Evolutionary conservation across 2,113 vertebrate genomes (phyloP).

Genomic region (Triplophysa rosa): DNA sequence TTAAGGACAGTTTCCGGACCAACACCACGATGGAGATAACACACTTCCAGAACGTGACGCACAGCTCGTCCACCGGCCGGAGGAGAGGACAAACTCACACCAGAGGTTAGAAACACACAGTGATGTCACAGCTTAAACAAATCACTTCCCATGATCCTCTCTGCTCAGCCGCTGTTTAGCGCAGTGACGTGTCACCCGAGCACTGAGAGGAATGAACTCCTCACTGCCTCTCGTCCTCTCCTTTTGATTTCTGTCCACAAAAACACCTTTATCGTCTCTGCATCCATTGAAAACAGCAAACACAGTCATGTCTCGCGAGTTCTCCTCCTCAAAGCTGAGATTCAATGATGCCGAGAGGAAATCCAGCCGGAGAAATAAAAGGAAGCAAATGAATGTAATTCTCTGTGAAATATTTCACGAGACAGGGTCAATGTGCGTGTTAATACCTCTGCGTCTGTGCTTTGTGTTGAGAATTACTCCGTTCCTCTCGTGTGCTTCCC

Average conservation of each 20-base stretch:
- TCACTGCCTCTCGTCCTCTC: too few species aligned
- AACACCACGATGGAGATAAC: conserved; percentile 89
- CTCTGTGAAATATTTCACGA: conserved; percentile 35
- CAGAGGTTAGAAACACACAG: conserved; percentile 77
- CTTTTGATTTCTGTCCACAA: background rate
- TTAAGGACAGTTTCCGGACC: conserved; percentile 95
- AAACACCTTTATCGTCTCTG: background rate
- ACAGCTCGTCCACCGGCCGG: conserved; percentile 81
- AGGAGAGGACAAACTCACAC: conserved; percentile 82
- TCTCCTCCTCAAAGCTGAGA: conserved; percentile 36
- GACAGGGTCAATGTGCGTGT: background rate
- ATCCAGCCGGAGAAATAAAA: conserved; percentile 35
- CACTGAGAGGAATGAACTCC: too few species aligned
- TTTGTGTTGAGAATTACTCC: conserved; percentile 12
- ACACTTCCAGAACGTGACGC: conserved; percentile 85
- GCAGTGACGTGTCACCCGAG: background rate
- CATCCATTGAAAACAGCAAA: conserved; percentile 46
- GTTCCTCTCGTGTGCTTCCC: background rate
- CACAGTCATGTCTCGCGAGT: conserved; percentile 47
- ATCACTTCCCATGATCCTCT: conserved; percentile 10
- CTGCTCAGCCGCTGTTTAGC: conserved; percentile 13
- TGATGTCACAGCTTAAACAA: background rate
- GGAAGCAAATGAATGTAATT: conserved; percentile 31
- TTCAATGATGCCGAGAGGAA: conserved; percentile 50
- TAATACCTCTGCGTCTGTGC: conserved; percentile 23